These are phyloP conservation scores for Coboldia fuscipes DNA, from an alignment of 1,140 invertebrate species.

Conservation along the genomic window DNA sequence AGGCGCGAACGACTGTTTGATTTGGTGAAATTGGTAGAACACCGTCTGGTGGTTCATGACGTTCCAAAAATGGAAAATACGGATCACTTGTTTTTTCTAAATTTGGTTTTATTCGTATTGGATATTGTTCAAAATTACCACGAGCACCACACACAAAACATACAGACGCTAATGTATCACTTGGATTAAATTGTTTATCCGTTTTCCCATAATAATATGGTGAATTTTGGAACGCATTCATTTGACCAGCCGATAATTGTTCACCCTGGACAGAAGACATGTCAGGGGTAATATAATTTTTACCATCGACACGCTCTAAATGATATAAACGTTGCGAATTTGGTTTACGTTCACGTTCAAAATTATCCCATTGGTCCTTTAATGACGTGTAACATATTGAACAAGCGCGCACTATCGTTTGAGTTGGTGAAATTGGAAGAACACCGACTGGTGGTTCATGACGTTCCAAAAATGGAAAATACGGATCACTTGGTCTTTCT, in stretches of 20 bases:
- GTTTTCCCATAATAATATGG: too few relatives aligned
- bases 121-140: conserved; percentile 44
- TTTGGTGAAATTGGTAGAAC: conserved; percentile 7
- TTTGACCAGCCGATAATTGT: conserved; percentile 70
- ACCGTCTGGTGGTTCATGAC: conserved; percentile 60
- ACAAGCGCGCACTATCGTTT: conserved; percentile 36
- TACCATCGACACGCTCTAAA: conserved; percentile 75
- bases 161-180: conserved; percentile 21
- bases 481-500: conserved; percentile 39
- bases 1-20: conserved; percentile 31
- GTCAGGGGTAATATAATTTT: conserved; percentile 69
- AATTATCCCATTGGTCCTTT: conserved; percentile 74
- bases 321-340: conserved; percentile 74
- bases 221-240: too few relatives aligned
- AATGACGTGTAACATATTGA: conserved; percentile 67
- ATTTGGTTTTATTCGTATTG: conserved; percentile 40
- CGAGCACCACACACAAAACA: conserved; percentile 75
- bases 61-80: conserved; percentile 78
- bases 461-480: conserved; percentile 77
- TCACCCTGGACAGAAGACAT: conserved; percentile 75
- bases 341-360: conserved; percentile 63
- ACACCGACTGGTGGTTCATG: conserved; percentile 57
- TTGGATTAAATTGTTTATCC: too few relatives aligned
- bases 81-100: conserved; percentile 37
- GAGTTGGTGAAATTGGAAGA: conserved; percentile 7